Evolutionary conservation across 1,140 invertebrate genomes (phyloP).

Genomic region (Bombus sibiricus): DNA sequence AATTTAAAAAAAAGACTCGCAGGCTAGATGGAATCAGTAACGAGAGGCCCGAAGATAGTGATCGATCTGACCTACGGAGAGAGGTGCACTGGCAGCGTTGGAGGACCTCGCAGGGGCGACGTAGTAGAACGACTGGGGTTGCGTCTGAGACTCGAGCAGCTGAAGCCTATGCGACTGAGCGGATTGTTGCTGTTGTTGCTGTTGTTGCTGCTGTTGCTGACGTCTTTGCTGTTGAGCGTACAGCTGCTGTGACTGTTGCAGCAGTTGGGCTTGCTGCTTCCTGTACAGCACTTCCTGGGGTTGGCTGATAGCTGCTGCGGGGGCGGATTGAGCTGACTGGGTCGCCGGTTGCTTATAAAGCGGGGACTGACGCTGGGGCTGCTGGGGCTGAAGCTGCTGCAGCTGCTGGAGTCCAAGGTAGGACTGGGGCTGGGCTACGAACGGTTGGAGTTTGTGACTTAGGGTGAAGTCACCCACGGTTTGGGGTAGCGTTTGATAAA

Average conservation of each 20-base stretch:
- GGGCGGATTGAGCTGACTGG: slow-evolving; percentile 77
- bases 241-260: slow-evolving; percentile 89
- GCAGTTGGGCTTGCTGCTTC: slow-evolving; percentile 86
- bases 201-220: slow-evolving; percentile 86
- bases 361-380: slow-evolving; percentile 66
- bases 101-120: slow-evolving; percentile 75
- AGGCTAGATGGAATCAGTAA: slow-evolving; percentile 42
- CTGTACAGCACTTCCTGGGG: slow-evolving; percentile 88
- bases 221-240: slow-evolving; percentile 88
- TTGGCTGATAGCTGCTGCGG: slow-evolving; percentile 64
- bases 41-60: slow-evolving; percentile 86
- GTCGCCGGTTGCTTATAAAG: slow-evolving; percentile 77
- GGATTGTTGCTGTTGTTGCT: slow-evolving; percentile 85
- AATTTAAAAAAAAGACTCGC: slow-evolving; percentile 26
- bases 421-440: slow-evolving; percentile 85
- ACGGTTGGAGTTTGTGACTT: slow-evolving; percentile 89
- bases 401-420: slow-evolving; percentile 71
- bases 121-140: slow-evolving; percentile 86
- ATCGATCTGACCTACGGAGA: slow-evolving; percentile 88
- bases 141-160: slow-evolving; percentile 76
- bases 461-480: slow-evolving; percentile 87
- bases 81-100: slow-evolving; percentile 63
- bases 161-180: slow-evolving; percentile 78
- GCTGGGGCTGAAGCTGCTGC: slow-evolving; percentile 60
- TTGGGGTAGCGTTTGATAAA: slow-evolving; percentile 90